Conservation (phyloP, 2,888 invertebrate genomes). For the Gortyna flavago region DNA sequence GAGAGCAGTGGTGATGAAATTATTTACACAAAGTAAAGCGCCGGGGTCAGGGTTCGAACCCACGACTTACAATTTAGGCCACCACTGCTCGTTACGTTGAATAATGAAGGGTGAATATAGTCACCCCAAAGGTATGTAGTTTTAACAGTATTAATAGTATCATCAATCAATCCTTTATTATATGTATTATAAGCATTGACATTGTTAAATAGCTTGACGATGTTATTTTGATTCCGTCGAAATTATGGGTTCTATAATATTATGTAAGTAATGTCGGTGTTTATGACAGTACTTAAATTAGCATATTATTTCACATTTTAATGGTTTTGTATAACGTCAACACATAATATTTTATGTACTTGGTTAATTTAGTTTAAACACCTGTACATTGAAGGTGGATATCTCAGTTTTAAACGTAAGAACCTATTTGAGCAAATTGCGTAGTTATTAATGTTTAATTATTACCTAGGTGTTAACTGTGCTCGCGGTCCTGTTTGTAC, state of each 20-base stretch:
- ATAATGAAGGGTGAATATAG: background rate
- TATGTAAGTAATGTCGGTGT: background rate
- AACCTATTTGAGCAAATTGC: background rate
- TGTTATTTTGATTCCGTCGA: slow-evolving; percentile 20
- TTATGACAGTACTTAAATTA: background rate
- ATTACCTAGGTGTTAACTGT: background rate
- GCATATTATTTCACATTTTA: background rate
- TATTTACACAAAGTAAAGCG: background rate
- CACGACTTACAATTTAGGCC: too few species aligned
- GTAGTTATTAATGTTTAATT: background rate
- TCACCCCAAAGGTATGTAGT: background rate
- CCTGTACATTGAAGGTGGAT: background rate
- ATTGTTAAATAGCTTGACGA: slow-evolving; percentile 10
- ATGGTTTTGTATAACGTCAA: background rate
- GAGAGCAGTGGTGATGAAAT: background rate
- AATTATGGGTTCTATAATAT: slow-evolving; percentile 4
- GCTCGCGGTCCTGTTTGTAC: background rate
- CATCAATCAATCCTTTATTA: slow-evolving; percentile 27
- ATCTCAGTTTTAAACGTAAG: too few species aligned
- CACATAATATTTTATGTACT: background rate
- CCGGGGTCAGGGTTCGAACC: too few species aligned
- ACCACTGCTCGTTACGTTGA: background rate
- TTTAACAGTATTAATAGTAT: background rate
- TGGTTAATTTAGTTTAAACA: background rate
- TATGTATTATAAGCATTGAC: background rate